Evolutionary conservation across 1,140 invertebrate species (phyloP), one percentile per base, ranked within the genome.

Genomic region (Heterodera carotae): DNA sequence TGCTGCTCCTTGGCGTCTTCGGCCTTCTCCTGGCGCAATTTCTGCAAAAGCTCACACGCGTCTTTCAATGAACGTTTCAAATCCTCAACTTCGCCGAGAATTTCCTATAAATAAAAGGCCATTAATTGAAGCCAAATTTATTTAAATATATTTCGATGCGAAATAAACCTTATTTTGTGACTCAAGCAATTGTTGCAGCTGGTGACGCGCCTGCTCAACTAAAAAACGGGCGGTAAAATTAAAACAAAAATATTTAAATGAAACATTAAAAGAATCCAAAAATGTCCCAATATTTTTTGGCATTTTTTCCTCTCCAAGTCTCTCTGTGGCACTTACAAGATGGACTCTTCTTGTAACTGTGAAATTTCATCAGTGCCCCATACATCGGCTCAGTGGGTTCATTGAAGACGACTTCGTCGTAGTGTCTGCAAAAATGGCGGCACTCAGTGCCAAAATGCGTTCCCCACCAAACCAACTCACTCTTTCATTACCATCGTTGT

Each of bases 351-450:
- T 81, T 84, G n/a, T 66, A 67, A 56, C 67, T 68, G 4, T 60
- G 59, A 43, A 76, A 74, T 43, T 74, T 66, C n/a, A 91, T 92
- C 2, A 98, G 88, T 33, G 95, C 89, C 87, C 94, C 93, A 83
- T 96, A 93, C 94, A 97, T 97, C 69, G 93, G 90, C 67, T 93
- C 92, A 4, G 94, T 95, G 12, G 96, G 96, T 87, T 98, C 96
- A 81, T 91, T 94, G 88, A 98, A 98, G 1, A 91, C 94, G 75
- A 98, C 93, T 91, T 98, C 96, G 48, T 82, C 81, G 88, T 98
- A 98, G 84, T 92, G 93, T 64, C 62, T 66, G 48, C 22, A 22
- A 2, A 56, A 22, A n/a, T n/a, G n/a, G n/a, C n/a, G n/a, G n/a
- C n/a, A n/a, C n/a, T n/a, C n/a, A n/a, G n/a, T n/a, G n/a, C n/a